Percentiles rank a stretch among this genome's conserved stretches.
Conservation (phyloP, 53 echinoderm and acorn worm genomes). For the Paracentrotus lividus region DNA sequence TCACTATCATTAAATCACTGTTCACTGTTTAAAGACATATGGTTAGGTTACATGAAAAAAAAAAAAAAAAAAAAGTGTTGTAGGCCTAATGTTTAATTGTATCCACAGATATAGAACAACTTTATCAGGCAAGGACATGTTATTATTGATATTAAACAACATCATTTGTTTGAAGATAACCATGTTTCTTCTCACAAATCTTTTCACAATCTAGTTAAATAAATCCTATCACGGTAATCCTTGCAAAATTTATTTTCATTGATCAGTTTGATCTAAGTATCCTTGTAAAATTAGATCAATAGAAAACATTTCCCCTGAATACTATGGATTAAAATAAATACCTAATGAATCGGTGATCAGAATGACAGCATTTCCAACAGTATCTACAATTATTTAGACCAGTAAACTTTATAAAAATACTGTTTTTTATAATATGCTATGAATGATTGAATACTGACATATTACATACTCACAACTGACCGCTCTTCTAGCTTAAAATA, state of each 20-base stretch:
- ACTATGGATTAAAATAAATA: not conserved
- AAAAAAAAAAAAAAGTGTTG: too few relatives aligned
- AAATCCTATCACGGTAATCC: too few relatives aligned
- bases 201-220: too few relatives aligned
- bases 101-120: too few relatives aligned
- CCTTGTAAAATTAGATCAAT: not conserved
- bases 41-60: not conserved
- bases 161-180: not conserved
- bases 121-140: not conserved
- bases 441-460: not conserved
- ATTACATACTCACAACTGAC: not conserved
- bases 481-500: not conserved
- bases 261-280: not conserved
- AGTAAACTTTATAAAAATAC: not conserved
- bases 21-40: not conserved
- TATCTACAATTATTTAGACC: not conserved
- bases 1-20: not conserved
- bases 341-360: not conserved
- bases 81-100: too few relatives aligned
- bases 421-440: not conserved
- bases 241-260: not conserved
- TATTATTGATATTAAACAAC: not conserved
- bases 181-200: too few relatives aligned
- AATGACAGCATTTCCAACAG: not conserved
- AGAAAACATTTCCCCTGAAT: constrained; percentile 1